Evolutionary conservation across 2,113 vertebrate genomes (phyloP).

Genomic region (Silurus glanis): DNA sequence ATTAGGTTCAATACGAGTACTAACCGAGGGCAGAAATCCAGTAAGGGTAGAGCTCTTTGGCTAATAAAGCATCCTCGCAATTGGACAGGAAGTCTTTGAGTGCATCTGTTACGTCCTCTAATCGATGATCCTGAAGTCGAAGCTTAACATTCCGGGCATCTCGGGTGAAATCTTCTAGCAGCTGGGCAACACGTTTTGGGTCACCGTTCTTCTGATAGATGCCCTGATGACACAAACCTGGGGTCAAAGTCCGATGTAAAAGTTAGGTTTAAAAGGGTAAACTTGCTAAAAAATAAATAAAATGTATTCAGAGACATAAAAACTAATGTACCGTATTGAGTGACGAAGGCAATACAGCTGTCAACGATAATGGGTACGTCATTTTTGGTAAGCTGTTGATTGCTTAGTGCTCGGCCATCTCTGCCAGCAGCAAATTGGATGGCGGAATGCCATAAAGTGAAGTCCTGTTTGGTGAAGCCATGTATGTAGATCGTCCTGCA

Average conservation of each 20-base stretch:
- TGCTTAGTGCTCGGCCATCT: constrained; percentile 85
- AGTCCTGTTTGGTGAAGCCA: constrained; percentile 86
- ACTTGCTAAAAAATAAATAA: too few species aligned
- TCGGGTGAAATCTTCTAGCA: constrained; percentile 84
- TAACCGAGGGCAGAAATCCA: constrained; percentile 92
- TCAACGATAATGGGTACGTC: constrained; percentile 90
- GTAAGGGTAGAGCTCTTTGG: constrained; percentile 94
- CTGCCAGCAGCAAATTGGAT: constrained; percentile 91
- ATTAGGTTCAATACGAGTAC: constrained; percentile 20
- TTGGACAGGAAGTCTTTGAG: constrained; percentile 86
- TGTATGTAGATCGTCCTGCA: constrained; percentile 89
- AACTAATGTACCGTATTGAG: constrained; percentile 86
- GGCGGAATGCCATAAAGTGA: constrained; percentile 87
- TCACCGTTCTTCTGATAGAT: constrained; percentile 85
- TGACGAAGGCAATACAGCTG: constrained; percentile 97
- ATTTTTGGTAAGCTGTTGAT: constrained; percentile 96
- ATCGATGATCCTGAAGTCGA: constrained; percentile 81
- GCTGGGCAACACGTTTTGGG: constrained; percentile 70
- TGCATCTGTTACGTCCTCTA: constrained; percentile 87
- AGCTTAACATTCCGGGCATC: constrained; percentile 91
- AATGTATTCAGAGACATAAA: background rate
- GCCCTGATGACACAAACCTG: constrained; percentile 86
- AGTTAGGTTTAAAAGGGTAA: background rate
- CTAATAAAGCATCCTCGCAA: constrained; percentile 86
- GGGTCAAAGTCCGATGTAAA: background rate